phyloP scores from a whole-genome alignment of 2,113 vertebrate genomes.

The Xenopus laevis region DNA sequence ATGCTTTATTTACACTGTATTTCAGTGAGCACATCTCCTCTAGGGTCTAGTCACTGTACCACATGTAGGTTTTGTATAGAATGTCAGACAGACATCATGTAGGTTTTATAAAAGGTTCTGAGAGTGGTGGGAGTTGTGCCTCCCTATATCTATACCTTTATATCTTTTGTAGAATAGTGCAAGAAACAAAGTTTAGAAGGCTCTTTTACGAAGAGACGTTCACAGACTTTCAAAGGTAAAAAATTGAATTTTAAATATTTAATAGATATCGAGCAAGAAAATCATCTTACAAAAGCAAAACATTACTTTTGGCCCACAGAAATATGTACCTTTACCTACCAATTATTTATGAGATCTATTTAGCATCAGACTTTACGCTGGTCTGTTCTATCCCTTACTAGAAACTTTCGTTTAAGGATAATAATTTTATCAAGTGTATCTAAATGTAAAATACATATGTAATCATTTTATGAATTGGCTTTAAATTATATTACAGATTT shows the following conservation, averaged over 20 bases:
- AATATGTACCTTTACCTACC: neutral
- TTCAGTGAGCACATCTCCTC: too few relatives aligned
- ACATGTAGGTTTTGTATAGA: too few relatives aligned
- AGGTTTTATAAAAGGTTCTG: too few relatives aligned
- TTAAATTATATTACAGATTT: slow-evolving; percentile 26
- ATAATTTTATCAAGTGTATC: slow-evolving; percentile 37
- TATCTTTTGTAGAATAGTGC: too few relatives aligned
- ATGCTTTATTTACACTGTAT: too few relatives aligned
- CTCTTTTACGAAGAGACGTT: too few relatives aligned
- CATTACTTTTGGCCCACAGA: neutral
- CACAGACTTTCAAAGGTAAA: neutral
- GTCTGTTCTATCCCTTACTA: neutral
- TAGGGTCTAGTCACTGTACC: too few relatives aligned
- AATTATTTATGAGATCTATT: slow-evolving; percentile 18
- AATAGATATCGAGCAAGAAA: neutral
- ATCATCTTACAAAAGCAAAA: neutral
- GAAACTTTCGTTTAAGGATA: slow-evolving; percentile 1
- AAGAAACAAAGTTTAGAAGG: too few relatives aligned
- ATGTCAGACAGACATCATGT: too few relatives aligned
- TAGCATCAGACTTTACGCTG: slow-evolving; percentile 1
- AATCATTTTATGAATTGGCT: slow-evolving; percentile 40
- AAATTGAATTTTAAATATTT: neutral
- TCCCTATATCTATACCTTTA: too few relatives aligned
- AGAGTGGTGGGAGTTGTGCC: too few relatives aligned
- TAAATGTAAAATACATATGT: slow-evolving; percentile 41